Base-by-base conservation (phyloP, 2,113 vertebrate genomes). In the Columba janthina region DNA sequence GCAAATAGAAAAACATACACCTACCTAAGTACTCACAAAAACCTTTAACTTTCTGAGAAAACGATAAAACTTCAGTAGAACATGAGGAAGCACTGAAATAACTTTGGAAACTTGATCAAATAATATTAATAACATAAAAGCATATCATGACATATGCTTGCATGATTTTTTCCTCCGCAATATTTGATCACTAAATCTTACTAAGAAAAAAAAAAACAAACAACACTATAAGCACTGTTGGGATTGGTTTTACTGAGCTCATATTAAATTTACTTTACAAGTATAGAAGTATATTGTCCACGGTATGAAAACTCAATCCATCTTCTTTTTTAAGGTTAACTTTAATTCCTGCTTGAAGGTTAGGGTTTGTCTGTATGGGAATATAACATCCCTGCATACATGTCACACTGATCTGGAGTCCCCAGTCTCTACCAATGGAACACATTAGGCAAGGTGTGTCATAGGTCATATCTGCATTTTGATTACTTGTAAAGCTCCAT, bases 401-500 rank as follows among this genome's bases (percentile, higher is more conserved):
- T 44, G 44, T 85, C 95, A 85, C 40, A 65, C 29, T 73, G 31
- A 76, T 54, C 62, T 85, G 53, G 77, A 50, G 77, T 83, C 38
- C 60, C 32, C 75, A 40, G 46, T n/a, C 56, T 70, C 84, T 54
- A 31, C 60, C 70, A 96, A 94, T 29, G 71, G 86, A 93, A 90
- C 62, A 91, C 1, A 10, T 57, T 80, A 91, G 60, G 56, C 67
- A 78, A 1, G 0, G 31, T 11, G 38, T 95, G 64, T 74, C 84
- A 89, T 50, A 72, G 40, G 91, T 97, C 81, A 91, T 85, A 88
- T 94, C 88, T 95, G 50, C 94, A 91, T 92, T 96, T 95, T 94
- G 93, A 95, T 96, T 96, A 91, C 93, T 95, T 96, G 89, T 95
- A 62, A 85, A 94, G 95, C 64, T 87, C 81, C 92, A 96, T 95